Conservation (phyloP, 2,888 invertebrate genomes). For the Diaphora mendica region DNA sequence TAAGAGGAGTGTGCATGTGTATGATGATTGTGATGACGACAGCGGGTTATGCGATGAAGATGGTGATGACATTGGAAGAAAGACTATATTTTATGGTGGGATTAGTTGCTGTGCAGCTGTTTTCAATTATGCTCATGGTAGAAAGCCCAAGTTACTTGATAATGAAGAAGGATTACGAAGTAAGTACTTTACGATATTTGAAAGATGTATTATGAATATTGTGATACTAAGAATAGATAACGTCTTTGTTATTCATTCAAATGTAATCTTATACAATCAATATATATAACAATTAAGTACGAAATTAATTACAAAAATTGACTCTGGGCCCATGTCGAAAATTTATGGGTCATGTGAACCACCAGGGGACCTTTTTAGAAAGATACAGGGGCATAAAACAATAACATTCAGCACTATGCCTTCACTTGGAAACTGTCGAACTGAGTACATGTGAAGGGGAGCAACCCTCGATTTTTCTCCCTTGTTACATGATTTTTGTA, state of each 20-base stretch:
- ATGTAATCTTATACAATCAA: neutral
- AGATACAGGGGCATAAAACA: no score
- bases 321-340: no score
- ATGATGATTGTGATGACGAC: slow-evolving; percentile 66
- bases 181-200: slow-evolving; percentile 39
- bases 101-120: slow-evolving; percentile 64
- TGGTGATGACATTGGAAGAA: slow-evolving; percentile 59
- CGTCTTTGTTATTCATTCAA: neutral
- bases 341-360: no score
- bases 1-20: slow-evolving; percentile 59
- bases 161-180: slow-evolving; percentile 68
- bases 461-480: no score
- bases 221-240: neutral
- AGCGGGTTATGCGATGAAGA: slow-evolving; percentile 65
- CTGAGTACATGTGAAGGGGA: no score
- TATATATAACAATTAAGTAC: no score
- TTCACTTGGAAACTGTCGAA: no score
- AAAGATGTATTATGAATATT: neutral
- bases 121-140: slow-evolving; percentile 61
- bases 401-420: no score
- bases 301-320: no score
- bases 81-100: slow-evolving; percentile 67
- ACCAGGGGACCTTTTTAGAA: no score
- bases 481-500: no score
- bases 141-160: slow-evolving; percentile 75